Conservation (phyloP, 2,113 vertebrate genomes). For the Pelmatolapia mariae region DNA sequence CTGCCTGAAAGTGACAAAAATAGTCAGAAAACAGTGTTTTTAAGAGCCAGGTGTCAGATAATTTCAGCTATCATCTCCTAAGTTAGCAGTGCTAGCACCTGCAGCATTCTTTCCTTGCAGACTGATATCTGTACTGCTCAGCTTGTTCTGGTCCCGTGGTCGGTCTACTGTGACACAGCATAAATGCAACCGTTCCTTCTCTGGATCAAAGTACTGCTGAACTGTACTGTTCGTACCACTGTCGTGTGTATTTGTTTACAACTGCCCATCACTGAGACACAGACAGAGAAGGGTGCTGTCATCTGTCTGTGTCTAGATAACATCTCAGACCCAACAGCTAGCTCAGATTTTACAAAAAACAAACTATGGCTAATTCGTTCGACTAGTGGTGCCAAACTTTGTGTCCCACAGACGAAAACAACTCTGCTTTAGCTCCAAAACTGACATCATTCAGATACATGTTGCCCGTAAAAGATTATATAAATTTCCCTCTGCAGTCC, state of each 20-base stretch:
- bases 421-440: not conserved
- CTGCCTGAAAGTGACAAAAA: not conserved
- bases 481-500: conserved; percentile 75
- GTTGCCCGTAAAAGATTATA: conserved; percentile 14
- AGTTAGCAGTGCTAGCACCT: not conserved
- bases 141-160: not conserved
- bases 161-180: not conserved
- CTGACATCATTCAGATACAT: not conserved
- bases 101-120: not conserved
- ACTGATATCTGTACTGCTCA: not conserved
- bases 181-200: not conserved
- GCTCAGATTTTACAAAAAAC: not conserved
- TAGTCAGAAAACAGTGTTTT: not conserved
- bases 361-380: not conserved
- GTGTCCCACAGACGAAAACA: not conserved
- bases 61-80: not conserved
- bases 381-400: not conserved
- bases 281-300: not conserved
- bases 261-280: not conserved
- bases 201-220: not conserved
- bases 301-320: not conserved
- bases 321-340: not conserved
- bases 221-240: not conserved
- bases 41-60: not conserved
- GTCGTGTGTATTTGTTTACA: not conserved